Evolutionary conservation across 2,888 invertebrate species (phyloP).

Genomic region (Orthonychiurus folsomi): DNA sequence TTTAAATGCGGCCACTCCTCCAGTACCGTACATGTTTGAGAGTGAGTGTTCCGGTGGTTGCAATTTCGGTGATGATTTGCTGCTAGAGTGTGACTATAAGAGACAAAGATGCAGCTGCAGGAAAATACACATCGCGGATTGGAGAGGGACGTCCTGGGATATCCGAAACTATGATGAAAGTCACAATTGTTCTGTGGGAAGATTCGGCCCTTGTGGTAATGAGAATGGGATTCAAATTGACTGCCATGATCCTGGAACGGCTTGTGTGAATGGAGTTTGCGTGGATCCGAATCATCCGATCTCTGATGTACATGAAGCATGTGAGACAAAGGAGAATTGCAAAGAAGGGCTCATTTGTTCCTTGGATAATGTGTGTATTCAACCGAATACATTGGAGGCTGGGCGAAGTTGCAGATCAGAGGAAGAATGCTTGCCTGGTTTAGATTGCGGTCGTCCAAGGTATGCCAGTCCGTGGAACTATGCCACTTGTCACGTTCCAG

Average conservation of each 20-base stretch:
- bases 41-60: background rate
- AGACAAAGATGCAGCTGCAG: background rate
- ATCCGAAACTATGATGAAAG: constrained; percentile 7
- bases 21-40: background rate
- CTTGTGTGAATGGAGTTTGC: constrained; percentile 11
- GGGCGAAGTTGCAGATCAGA: background rate
- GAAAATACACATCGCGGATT: background rate
- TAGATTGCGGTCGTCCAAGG: background rate
- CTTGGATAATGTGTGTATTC: constrained; percentile 1
- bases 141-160: background rate
- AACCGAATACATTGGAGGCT: background rate
- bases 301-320: background rate
- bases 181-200: constrained; percentile 8
- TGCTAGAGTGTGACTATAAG: background rate
- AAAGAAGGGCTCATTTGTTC: constrained; percentile 8
- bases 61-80: background rate
- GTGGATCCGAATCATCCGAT: constrained; percentile 6
- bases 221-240: constrained; percentile 9
- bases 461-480: background rate
- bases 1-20: background rate
- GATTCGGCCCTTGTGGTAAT: constrained; percentile 12
- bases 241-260: constrained; percentile 3
- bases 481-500: background rate
- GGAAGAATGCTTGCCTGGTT: constrained; percentile 4
- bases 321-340: constrained; percentile 2